Conservation (phyloP, 2,888 invertebrate species). For the Mesodorylaimus sp. region DNA sequence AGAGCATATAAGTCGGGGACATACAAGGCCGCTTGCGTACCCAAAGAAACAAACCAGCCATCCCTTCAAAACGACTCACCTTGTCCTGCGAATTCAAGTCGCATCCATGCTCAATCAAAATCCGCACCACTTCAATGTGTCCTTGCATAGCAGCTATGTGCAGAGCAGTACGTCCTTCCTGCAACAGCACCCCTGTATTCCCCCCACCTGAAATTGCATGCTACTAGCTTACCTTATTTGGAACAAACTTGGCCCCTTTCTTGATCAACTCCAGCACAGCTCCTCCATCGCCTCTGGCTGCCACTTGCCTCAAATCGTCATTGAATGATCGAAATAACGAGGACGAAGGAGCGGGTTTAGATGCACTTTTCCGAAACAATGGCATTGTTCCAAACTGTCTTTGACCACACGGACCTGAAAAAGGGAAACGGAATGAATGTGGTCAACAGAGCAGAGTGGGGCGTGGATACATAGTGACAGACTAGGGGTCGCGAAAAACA, state of each 20-base stretch:
- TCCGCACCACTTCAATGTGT: conserved; percentile 37
- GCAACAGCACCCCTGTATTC: conserved; percentile 11
- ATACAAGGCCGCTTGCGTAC: too few species aligned
- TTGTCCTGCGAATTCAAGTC: conserved; percentile 39
- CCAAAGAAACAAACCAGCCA: too few species aligned
- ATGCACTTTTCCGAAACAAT: background rate
- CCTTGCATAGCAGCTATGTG: conserved; percentile 42
- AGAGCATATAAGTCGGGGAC: too few species aligned
- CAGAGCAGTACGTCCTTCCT: conserved; percentile 40
- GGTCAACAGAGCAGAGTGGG: too few species aligned
- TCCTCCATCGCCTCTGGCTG: conserved; percentile 30
- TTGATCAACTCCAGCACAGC: conserved; percentile 27
- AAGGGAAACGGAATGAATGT: too few species aligned
- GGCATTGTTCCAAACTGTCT: background rate
- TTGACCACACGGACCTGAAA: too few species aligned
- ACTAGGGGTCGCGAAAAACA: too few species aligned
- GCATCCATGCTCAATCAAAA: conserved; percentile 37
- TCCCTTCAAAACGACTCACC: too few species aligned
- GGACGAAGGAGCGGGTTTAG: too few species aligned
- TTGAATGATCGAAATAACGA: background rate
- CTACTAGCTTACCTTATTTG: conserved; percentile 27
- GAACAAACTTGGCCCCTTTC: conserved; percentile 27
- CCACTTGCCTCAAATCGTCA: conserved; percentile 27
- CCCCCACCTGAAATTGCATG: background rate
- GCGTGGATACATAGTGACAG: too few species aligned